A percentile compares a stretch with the other conserved stretches of the same genome.
These are phyloP conservation scores for Hydroisotoma schaefferi DNA, from an alignment of 2,888 invertebrate genomes.

Conservation along the genomic window DNA sequence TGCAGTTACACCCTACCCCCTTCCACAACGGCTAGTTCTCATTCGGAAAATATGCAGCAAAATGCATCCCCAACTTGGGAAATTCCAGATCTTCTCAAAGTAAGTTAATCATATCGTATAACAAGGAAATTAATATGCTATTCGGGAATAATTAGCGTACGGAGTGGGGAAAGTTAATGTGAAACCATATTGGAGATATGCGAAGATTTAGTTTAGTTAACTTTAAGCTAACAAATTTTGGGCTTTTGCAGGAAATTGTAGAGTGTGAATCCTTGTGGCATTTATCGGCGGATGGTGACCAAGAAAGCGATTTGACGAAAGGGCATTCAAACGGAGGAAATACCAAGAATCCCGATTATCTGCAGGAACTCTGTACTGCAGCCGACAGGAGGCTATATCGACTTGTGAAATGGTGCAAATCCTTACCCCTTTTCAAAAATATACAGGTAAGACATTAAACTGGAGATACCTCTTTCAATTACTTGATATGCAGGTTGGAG, in stretches of 20 bases:
- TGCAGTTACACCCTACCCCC: constrained; percentile 85
- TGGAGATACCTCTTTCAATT: constrained; percentile 4
- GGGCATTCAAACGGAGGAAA: constrained; percentile 49
- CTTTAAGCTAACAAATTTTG: too few species aligned
- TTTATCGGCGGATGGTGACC: constrained; percentile 73
- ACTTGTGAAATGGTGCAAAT: constrained; percentile 98
- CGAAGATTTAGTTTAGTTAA: too few species aligned
- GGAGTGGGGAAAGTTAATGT: too few species aligned
- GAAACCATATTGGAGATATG: too few species aligned
- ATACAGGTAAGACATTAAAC: constrained; percentile 69
- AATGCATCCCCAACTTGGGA: constrained; percentile 48
- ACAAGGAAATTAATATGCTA: too few species aligned
- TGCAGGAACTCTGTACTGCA: constrained; percentile 86
- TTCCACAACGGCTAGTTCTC: constrained; percentile 49
- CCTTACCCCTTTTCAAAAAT: constrained; percentile 91
- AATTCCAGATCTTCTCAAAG: constrained; percentile 48
- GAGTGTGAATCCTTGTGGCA: constrained; percentile 95
- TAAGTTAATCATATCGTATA: neutral
- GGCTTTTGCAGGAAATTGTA: constrained; percentile 81
- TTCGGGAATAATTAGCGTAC: too few species aligned
- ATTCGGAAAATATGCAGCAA: constrained; percentile 44
- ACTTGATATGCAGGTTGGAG: neutral
- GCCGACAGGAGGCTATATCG: constrained; percentile 94
- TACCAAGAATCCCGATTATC: constrained; percentile 75
- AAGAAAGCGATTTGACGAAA: constrained; percentile 49